phyloP scores from a whole-genome alignment of 2,113 vertebrate genomes.

The Pollachius pollachius region DNA sequence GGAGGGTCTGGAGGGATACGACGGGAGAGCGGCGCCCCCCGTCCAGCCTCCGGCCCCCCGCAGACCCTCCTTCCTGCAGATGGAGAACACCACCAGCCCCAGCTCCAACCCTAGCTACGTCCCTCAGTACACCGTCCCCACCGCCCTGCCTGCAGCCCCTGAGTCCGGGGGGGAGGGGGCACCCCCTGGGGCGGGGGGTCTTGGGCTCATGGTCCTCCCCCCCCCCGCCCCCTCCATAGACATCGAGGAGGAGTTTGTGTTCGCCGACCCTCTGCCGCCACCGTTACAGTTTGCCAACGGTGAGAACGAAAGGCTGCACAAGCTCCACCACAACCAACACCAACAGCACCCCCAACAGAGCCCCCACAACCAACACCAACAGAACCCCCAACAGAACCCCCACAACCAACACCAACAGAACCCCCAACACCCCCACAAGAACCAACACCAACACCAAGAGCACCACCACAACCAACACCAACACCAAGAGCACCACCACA shows the following conservation, averaged over 20 bases:
- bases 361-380: slow-evolving; percentile 53
- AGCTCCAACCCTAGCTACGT: slow-evolving; percentile 59
- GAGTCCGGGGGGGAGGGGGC: slow-evolving; percentile 31
- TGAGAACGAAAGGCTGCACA: slow-evolving; percentile 59
- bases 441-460: slow-evolving; percentile 16
- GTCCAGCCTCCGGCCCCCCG: slow-evolving; percentile 57
- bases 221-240: slow-evolving; percentile 89
- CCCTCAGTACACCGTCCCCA: slow-evolving; percentile 65
- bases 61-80: slow-evolving; percentile 71
- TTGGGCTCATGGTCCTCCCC: slow-evolving; percentile 83
- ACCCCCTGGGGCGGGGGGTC: slow-evolving; percentile 50
- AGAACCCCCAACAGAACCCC: slow-evolving; percentile 39
- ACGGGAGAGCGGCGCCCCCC: slow-evolving; percentile 54
- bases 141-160: slow-evolving; percentile 37
- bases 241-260: slow-evolving; percentile 88
- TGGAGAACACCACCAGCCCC: slow-evolving; percentile 61
- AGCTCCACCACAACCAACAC: slow-evolving; percentile 46
- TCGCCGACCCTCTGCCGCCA: slow-evolving; percentile 86
- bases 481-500: too few species aligned
- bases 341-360: slow-evolving; percentile 51
- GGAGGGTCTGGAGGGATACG: slow-evolving; percentile 59
- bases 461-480: slow-evolving; percentile 43
- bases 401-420: slow-evolving; percentile 49
- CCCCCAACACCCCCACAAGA: slow-evolving; percentile 17
- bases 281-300: slow-evolving; percentile 91